phyloP scores from a whole-genome alignment of 2,797 vertebrate genomes.

The Sternarchorhynchus goeldii region DNA sequence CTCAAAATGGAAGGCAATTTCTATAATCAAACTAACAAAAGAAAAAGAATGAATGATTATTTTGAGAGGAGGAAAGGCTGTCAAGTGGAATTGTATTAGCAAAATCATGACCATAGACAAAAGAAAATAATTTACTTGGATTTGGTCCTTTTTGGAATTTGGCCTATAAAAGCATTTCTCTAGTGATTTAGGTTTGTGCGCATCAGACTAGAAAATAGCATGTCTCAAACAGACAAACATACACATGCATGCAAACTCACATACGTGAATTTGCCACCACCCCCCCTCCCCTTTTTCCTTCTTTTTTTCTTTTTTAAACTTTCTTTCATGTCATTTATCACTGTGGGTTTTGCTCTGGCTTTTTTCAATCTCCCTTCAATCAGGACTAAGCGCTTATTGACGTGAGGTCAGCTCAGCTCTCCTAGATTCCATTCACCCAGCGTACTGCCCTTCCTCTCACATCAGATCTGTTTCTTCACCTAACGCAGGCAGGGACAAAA shows the following conservation, averaged over 20 bases:
- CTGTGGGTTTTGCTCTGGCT: conserved; percentile 25
- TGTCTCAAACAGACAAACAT: not conserved
- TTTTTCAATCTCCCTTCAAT: conserved; percentile 34
- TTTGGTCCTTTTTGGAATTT: not conserved
- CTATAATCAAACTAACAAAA: no score
- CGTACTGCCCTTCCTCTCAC: conserved; percentile 31
- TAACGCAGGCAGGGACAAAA: conserved; percentile 46
- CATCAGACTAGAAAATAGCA: not conserved
- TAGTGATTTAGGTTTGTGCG: no score
- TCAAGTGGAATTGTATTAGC: no score
- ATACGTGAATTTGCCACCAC: no score
- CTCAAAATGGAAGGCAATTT: no score
- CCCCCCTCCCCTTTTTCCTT: no score
- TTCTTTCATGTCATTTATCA: conserved; percentile 2
- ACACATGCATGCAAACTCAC: not conserved
- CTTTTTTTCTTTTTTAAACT: not conserved
- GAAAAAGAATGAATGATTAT: no score
- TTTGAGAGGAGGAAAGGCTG: no score
- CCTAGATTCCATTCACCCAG: conserved; percentile 46
- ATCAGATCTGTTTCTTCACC: conserved; percentile 57
- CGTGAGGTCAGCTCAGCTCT: conserved; percentile 45
- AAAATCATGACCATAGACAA: no score
- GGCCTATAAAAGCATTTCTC: not conserved
- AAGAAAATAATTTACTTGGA: not conserved
- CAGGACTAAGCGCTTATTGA: conserved; percentile 10